A percentile compares a stretch with the other conserved stretches of the same genome.
Conservation (phyloP, 64 coral and sea anemone species). For the Dendrophyllia cribrosa region DNA sequence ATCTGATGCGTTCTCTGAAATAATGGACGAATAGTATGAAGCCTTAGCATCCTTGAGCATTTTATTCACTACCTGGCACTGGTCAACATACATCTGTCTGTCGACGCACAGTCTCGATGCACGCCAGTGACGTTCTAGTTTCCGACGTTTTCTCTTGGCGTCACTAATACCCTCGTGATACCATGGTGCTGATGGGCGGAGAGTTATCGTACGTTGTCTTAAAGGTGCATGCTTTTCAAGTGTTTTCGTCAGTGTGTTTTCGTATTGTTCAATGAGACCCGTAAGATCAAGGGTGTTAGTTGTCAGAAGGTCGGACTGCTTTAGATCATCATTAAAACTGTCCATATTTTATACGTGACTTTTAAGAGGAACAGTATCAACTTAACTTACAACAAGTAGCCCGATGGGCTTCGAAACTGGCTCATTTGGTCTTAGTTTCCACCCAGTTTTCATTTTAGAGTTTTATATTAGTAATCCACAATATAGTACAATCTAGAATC, state of each 20-base stretch:
- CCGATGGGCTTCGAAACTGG: too few relatives aligned
- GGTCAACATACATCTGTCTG: constrained; percentile 46
- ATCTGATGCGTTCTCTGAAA: constrained; percentile 31
- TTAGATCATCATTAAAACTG: constrained; percentile 40
- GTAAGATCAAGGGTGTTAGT: not conserved
- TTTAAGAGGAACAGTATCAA: too few relatives aligned
- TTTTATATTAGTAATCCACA: too few relatives aligned
- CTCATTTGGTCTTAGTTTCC: too few relatives aligned
- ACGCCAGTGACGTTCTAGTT: constrained; percentile 55
- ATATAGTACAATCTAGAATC: too few relatives aligned
- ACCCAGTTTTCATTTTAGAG: too few relatives aligned
- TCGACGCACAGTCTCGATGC: constrained; percentile 42
- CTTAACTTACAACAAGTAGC: too few relatives aligned
- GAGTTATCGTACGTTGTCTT: constrained; percentile 3
- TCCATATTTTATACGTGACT: too few relatives aligned
- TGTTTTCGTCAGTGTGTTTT: not conserved
- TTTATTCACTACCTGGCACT: constrained; percentile 31
- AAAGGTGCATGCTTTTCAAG: constrained; percentile 49
- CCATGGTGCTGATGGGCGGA: constrained; percentile 58
- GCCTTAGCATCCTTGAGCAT: constrained; percentile 41
- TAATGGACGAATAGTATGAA: constrained; percentile 22
- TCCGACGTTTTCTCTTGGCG: constrained; percentile 36
- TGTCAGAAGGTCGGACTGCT: constrained; percentile 9
- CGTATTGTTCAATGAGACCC: constrained; percentile 6
- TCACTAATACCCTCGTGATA: constrained; percentile 32